Base-by-base conservation (phyloP, 37 sponge, comb jelly and placozoan species). In the Corticium candelabrum region DNA sequence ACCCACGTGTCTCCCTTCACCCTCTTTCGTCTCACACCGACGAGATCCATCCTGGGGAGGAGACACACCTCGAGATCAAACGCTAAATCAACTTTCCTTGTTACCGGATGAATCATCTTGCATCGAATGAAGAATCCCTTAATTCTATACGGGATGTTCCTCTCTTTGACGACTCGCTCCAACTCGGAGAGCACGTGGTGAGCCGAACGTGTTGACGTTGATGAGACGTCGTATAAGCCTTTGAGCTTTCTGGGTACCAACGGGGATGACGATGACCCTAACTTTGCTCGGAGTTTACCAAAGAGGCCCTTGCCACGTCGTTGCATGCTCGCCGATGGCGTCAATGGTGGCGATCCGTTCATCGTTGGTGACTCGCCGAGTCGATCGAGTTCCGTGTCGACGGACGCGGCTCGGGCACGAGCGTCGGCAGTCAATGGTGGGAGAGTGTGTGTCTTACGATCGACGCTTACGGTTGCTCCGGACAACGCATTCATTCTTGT, bases 61-160 rank as follows among this genome's bases (percentile, higher is more conserved):
- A 87, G 77, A 41, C 97, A 96, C 29, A 96, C 84, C 76, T 96
- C 97, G 40, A 96, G 69, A 37, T 89, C 85, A 68, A 96, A 96
- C 35, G 76, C 80, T 2, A 96, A 75, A n/a, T 74, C 78, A 2
- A 71, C 82, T 1, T 62, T 38, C 0, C 40, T 1, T 3, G 80
- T 80, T 1, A 31, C 36, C 2, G 73, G 37, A 34, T 80, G 2
- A 36, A 32, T 68, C 41, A 39, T 83, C 32, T 76, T 79, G 43
- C 85, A 81, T n/a, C 38, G 72, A 32, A 78, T 74, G 33, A 74
- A 41, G 75, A 37, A 88, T 86, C 78, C 77, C 73, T 88, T 82
- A 37, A 41, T 80, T 1, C 69, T 80, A 71, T 78, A 88, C 4
- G 77, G 31, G 0, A 91, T 78, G 4, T 68, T 34, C 82, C 68